Evolutionary conservation across 2,888 invertebrate genomes (phyloP).

Genomic region (Lochmaea crataegi): DNA sequence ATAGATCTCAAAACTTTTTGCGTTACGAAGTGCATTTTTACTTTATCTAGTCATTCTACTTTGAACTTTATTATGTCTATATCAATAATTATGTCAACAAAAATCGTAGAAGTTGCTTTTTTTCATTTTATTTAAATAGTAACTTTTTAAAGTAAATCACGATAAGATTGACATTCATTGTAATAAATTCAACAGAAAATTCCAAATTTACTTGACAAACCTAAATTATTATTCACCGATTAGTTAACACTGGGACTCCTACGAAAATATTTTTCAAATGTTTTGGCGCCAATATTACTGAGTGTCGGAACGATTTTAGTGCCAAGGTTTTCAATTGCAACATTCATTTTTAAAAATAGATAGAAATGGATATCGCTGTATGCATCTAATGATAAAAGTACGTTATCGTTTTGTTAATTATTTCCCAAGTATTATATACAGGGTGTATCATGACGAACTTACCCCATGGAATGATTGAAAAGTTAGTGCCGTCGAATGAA

Average conservation of each 20-base stretch:
- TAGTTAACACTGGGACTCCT: slow-evolving; percentile 17
- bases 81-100: no score
- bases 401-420: neutral
- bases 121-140: no score
- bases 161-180: neutral
- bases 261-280: slow-evolving; percentile 33
- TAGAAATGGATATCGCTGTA: slow-evolving; percentile 6
- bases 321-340: slow-evolving; percentile 27
- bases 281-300: slow-evolving; percentile 29
- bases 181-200: neutral
- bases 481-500: no score
- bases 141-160: no score
- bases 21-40: no score
- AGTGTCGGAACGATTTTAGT: slow-evolving; percentile 11
- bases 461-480: no score
- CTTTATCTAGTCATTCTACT: no score
- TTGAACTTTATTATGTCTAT: no score
- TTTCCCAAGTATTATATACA: no score
- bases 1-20: no score
- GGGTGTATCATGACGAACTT: no score
- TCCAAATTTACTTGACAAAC: neutral
- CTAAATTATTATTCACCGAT: neutral
- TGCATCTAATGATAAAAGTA: slow-evolving; percentile 1
- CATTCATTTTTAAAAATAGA: slow-evolving; percentile 18
- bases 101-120: no score